Base-by-base conservation (phyloP, 2,113 vertebrate genomes). In the Chloropsis cyanopogon region DNA sequence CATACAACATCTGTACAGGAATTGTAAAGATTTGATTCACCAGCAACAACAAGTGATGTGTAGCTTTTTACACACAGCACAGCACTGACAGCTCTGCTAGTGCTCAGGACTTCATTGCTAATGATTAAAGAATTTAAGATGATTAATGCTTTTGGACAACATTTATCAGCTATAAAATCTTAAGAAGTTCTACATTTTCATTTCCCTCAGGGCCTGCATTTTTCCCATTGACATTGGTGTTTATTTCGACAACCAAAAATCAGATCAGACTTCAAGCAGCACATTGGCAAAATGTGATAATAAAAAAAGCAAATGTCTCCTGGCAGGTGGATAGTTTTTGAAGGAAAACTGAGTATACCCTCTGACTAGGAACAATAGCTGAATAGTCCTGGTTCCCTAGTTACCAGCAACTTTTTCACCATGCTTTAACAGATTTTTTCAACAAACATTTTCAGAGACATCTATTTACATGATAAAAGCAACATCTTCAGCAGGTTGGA, bases 91-190 rank as follows among this genome's bases (percentile, higher is more conserved):
- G 26, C 41, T 31, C 72, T 90, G 42, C 52, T 83, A 63, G 44
- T 63, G 37, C 76, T 64, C 12, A 1, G 42, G 63, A 12, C 12
- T 78, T 94, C 59, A 41, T 44, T 60, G 64, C 15, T 68, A 81
- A 90, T 44, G 50, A 73, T 64, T 82, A 37, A 68, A 82, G n/a
- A 79, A 85, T 75, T 69, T 82, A 81, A 70, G 44, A 53, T 52
- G 12, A 92, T 89, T 64, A 47, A 91, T 93, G 54, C n/a, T 90
- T 95, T 75, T 85, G 86, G 71, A 68, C 37, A 93, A 86, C 29
- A n/a, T 95, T 91, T 68, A 86, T 90, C 73, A 77, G 66, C 65
- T 63, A 42, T 15, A 90, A 92, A 96, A 85, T 37, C 57, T 61
- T 85, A 28, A 81, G 47, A 86, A 71, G 21, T 24, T 80, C 23